Conservation (phyloP, 2,888 invertebrate genomes). For the Sinelater perroti region DNA sequence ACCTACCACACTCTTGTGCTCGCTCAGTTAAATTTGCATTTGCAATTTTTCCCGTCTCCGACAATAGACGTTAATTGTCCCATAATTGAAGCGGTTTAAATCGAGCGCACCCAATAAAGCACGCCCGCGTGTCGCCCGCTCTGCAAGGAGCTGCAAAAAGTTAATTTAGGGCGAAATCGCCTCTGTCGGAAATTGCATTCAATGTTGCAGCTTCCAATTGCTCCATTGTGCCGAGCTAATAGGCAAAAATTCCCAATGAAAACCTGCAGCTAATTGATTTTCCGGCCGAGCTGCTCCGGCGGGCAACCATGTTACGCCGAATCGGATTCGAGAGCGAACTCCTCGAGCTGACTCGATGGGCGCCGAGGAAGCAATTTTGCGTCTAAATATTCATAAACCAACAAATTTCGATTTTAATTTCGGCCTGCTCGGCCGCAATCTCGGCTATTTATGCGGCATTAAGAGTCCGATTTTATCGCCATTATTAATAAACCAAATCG, state of each 20-base stretch:
- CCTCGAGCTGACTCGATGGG: slow-evolving; percentile 2
- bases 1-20: too few species aligned
- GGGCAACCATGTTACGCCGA: slow-evolving; percentile 2
- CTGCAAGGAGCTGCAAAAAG: background rate
- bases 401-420: too few species aligned
- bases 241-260: background rate
- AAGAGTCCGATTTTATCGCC: too few species aligned
- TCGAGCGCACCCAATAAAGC: too few species aligned
- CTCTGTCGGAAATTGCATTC: background rate
- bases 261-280: background rate
- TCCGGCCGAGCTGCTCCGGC: background rate
- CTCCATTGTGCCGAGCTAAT: background rate
- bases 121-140: too few species aligned
- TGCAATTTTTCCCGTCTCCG: too few species aligned
- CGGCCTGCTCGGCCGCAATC: too few species aligned
- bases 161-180: background rate
- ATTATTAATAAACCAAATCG: slow-evolving; percentile 3
- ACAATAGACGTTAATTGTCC: too few species aligned
- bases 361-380: background rate
- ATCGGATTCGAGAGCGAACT: slow-evolving; percentile 11
- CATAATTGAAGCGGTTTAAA: too few species aligned
- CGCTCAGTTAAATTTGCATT: too few species aligned
- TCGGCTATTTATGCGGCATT: too few species aligned
- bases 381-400: background rate
- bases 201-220: background rate